Evolutionary conservation across 1,140 invertebrate genomes (phyloP).

Genomic region (Doryteuthis pealeii): DNA sequence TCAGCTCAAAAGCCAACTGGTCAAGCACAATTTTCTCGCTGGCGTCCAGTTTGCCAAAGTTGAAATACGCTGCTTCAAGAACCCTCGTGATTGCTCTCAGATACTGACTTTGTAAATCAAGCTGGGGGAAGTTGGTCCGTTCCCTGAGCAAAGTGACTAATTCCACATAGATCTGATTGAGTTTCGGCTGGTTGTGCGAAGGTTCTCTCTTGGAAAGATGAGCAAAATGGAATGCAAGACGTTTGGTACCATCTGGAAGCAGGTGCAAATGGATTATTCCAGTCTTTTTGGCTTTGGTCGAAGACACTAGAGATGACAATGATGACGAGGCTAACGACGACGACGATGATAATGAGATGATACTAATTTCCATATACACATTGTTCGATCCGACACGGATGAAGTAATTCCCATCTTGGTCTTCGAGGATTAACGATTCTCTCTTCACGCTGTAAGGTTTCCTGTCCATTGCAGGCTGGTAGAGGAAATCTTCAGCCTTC

Average conservation of each 20-base stretch:
- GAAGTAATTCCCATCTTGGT: neutral
- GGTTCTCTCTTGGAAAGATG: constrained; percentile 18
- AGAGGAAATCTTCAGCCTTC: constrained; percentile 16
- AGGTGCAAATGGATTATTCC: constrained; percentile 33
- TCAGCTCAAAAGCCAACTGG: constrained; percentile 32
- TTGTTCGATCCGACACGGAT: constrained; percentile 8
- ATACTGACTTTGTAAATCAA: constrained; percentile 38
- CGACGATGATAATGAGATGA: constrained; percentile 5
- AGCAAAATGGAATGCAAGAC: constrained; percentile 38
- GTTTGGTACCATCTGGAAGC: constrained; percentile 44
- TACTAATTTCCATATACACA: constrained; percentile 25
- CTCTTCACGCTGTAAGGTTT: neutral
- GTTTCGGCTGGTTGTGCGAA: constrained; percentile 29
- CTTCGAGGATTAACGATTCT: neutral
- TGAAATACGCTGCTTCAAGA: constrained; percentile 46
- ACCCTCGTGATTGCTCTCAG: constrained; percentile 43
- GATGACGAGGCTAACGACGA: neutral
- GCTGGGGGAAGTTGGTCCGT: constrained; percentile 43
- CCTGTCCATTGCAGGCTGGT: constrained; percentile 22
- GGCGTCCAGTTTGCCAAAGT: constrained; percentile 30
- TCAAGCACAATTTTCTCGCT: constrained; percentile 30
- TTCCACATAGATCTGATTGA: constrained; percentile 49
- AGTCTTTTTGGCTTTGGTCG: constrained; percentile 15
- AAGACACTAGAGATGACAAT: neutral
- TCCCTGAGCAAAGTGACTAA: constrained; percentile 37